Conservation (phyloP, 2,797 vertebrate species). For the Enteromius treurensis region DNA sequence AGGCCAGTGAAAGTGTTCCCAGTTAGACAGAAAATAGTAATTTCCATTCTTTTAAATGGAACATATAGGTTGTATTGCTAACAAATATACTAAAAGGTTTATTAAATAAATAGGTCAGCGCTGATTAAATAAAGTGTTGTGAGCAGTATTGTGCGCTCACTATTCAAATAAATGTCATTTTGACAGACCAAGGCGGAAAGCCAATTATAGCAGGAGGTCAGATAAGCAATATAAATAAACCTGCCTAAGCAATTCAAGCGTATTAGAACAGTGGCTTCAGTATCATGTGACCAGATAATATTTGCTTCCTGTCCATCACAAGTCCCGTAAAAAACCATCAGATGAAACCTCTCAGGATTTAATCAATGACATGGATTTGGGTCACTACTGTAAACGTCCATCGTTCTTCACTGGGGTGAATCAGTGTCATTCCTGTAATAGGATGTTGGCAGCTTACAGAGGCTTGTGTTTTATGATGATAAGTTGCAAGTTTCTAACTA, state of each 20-base stretch:
- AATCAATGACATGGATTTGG: constrained; percentile 51
- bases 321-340: constrained; percentile 31
- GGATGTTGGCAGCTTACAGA: constrained; percentile 52
- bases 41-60: neutral
- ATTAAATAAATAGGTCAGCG: constrained; percentile 31
- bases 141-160: constrained; percentile 9
- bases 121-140: constrained; percentile 38
- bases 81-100: constrained; percentile 15
- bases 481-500: constrained; percentile 33
- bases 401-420: constrained; percentile 41
- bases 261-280: constrained; percentile 28
- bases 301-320: constrained; percentile 45
- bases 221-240: constrained; percentile 42
- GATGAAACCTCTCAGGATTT: constrained; percentile 37
- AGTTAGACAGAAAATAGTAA: neutral
- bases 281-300: constrained; percentile 41
- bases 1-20: neutral
- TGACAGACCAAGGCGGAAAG: constrained; percentile 15
- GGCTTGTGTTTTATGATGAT: constrained; percentile 46
- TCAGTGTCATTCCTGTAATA: constrained; percentile 44
- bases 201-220: constrained; percentile 47
- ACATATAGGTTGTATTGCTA: constrained; percentile 5
- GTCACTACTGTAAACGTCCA: constrained; percentile 53
- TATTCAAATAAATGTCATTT: constrained; percentile 55
- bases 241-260: constrained; percentile 31